Evolutionary conservation across 1,140 invertebrate species (phyloP).

Genomic region (Drosophila ananassae): DNA sequence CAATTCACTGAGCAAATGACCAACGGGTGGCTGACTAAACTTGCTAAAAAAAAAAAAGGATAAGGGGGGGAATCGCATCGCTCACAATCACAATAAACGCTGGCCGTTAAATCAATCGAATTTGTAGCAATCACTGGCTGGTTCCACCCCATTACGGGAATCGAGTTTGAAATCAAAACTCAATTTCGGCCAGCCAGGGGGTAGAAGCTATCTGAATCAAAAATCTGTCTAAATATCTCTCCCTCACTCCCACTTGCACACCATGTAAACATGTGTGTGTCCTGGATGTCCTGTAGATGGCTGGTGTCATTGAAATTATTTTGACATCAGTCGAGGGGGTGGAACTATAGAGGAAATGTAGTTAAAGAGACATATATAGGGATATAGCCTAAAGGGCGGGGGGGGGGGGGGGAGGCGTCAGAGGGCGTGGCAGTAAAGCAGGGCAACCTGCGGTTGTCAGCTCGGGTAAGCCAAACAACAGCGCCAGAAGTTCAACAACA

Average conservation of each 20-base stretch:
- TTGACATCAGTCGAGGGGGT: constrained; percentile 55
- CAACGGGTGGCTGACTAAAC: constrained; percentile 1
- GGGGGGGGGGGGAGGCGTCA: background rate
- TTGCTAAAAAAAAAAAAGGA: background rate
- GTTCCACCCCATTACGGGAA: constrained; percentile 63
- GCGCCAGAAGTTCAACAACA: constrained; percentile 13
- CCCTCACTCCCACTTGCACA: background rate
- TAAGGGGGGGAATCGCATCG: background rate
- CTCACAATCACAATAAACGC: constrained; percentile 39
- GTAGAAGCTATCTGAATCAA: constrained; percentile 48
- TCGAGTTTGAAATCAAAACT: constrained; percentile 79
- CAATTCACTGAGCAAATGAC: constrained; percentile 31
- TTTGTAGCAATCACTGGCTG: constrained; percentile 67
- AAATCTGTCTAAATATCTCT: constrained; percentile 72
- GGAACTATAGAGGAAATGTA: constrained; percentile 24
- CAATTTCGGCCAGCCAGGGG: constrained; percentile 55
- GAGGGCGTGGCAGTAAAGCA: constrained; percentile 5
- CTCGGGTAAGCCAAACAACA: constrained; percentile 50
- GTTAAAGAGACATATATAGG: constrained; percentile 17
- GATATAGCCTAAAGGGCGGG: background rate
- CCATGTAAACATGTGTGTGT: background rate
- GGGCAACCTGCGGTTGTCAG: constrained; percentile 63
- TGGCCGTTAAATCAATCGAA: constrained; percentile 73
- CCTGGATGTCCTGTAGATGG: constrained; percentile 34
- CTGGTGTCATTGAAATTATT: constrained; percentile 75